Base-by-base conservation (phyloP, 2,797 vertebrate species). In the Scyliorhinus canicula region DNA sequence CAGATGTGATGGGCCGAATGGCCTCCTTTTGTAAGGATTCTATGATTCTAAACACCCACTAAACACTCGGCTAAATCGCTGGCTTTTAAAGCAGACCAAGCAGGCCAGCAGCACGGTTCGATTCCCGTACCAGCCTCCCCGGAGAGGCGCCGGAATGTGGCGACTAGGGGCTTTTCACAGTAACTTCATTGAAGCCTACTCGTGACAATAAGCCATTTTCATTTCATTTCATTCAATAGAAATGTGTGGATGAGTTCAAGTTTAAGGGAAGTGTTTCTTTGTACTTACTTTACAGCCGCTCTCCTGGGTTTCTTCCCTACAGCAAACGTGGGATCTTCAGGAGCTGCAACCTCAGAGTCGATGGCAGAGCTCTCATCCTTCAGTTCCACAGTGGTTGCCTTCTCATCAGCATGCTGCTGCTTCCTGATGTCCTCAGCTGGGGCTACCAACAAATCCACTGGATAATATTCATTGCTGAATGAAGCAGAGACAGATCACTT, bases 391-490 rank as follows among this genome's bases (percentile, higher is more conserved):
- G 65, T 21, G 0, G 11, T 40, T 19, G 6, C 55, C 31, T 95
- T 67, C 35, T 82, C 63, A 69, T 90, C 95, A 31, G 95, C 47
- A 0, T 95, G 67, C 0, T 52, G 95, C 95, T 95, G 98, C 96
- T 97, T 99, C 95, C 97, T 97, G 93, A 99, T 96, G 96, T 99
- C 97, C 96, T 99, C 98, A 95, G 98, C 98, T 0, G 99, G 99
- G 77, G 99, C 98, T 67, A 98, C 97, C 95, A 98, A 96, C 86
- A 98, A 97, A 97, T 99, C 99, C 35, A 98, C 97, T 19, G 97
- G 97, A 96, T 98, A 99, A 96, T 99, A 99, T 96, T 99, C 99
- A 44, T 99, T 99, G 96, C 99, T 99, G 96, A 26, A 47, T 95
- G 91, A 8, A 95, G 96, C 82, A 95, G 93, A 74, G 16, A 55